Base-by-base conservation (phyloP, 2,888 invertebrate genomes). In the Ditula angustiorana region DNA sequence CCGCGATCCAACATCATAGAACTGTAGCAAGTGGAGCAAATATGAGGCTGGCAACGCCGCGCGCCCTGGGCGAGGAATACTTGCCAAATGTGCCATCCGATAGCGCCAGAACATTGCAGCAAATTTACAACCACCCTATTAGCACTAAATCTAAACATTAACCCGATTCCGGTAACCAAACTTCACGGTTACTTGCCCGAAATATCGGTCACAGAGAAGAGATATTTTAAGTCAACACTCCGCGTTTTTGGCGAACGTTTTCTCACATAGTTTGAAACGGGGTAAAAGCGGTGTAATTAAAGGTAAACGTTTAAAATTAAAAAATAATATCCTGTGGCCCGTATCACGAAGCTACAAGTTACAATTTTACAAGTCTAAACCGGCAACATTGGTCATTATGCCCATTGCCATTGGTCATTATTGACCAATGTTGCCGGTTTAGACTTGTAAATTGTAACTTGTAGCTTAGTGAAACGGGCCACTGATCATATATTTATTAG, bases 131-230 rank as follows among this genome's bases (percentile, higher is more conserved):
- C 91, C 85, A 85, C 85, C 87, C 90, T 91, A 92, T 91, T 91
- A 91, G 90, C 92, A 92, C 90, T 92, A 92, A 92, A 92, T 92
- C 90, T 91, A 92, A 90, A 91, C 90, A 92, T 91, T 92, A 91
- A 92, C 92, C 92, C 90, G 87, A 86, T 89, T 91, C 83, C 81
- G 79, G 82, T 87, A 88, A 88, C 89, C 87, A 81, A 90, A 87
- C 87, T 88, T 88, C 87, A 86, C 82, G 80, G 81, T 76, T 86
- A 80, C 83, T 80, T 78, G 76, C 74, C 71, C 79, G 69, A 78
- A 85, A 89, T 88, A 85, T 88, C 85, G 90, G 85, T 86, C 86
- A 83, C 79, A 78, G 75, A 72, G 73, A 74, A 78, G 67, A 47
- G 77, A 81, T 82, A 81, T 79, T 83, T 85, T 81, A 76, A 78